phyloP scores from a whole-genome alignment of 2,113 vertebrate genomes.

The Enhydra lutris region DNA sequence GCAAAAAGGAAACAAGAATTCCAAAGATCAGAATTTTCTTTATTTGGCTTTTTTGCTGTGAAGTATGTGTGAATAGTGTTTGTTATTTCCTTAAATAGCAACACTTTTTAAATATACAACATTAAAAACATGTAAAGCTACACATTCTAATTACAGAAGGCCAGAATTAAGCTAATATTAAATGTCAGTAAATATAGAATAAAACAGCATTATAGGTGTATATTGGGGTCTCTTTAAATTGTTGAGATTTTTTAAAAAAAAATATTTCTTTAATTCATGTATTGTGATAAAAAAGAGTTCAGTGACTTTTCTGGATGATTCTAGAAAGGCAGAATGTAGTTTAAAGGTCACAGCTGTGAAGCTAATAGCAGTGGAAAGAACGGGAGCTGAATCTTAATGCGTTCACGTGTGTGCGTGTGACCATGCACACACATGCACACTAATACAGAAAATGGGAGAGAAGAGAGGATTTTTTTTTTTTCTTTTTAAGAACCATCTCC shows the following conservation, averaged over 20 bases:
- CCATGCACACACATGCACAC: neutral
- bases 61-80: neutral
- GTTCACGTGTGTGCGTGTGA: fast-evolving
- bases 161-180: neutral
- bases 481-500: neutral
- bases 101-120: neutral
- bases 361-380: neutral
- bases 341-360: neutral
- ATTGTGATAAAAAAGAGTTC: neutral
- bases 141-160: neutral
- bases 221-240: neutral
- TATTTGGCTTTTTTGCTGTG: conserved; percentile 49
- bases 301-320: neutral
- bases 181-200: neutral
- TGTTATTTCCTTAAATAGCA: neutral
- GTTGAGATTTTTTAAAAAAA: neutral
- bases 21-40: conserved; percentile 57
- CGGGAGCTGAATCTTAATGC: neutral
- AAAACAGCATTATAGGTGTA: neutral
- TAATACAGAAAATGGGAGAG: neutral
- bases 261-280: neutral
- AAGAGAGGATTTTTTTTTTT: neutral
- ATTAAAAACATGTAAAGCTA: neutral
- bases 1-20: conserved; percentile 44
- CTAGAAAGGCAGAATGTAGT: neutral